Evolutionary conservation across 1,140 invertebrate species (phyloP), one percentile per base, ranked within the genome.

Genomic region (Solenopsis invicta): DNA sequence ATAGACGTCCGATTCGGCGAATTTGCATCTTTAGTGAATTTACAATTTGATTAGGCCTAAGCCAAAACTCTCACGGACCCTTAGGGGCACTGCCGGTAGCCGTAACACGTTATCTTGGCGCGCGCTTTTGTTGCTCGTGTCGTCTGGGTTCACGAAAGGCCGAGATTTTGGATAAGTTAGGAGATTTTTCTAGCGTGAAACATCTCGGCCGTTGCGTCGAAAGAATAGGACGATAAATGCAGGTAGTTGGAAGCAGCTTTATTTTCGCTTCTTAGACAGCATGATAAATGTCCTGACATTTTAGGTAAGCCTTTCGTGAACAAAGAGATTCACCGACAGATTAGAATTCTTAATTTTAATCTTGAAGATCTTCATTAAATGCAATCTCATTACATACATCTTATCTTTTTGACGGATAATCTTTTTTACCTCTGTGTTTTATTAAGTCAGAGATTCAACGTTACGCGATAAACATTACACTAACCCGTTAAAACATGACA

Each of bases 21-120:
- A 92, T 92, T 92, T 92, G 90, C 91, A 92, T 92, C 92, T 90
- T 92, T 92, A 91, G 89, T 90, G 88, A 92, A 92, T 92, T 92
- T 92, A 92, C 91, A 92, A 92, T 92, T 92, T 92, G 91, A 92
- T 92, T 92, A 92, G 91, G 81, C 66, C 75, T 54, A 72, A 45
- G 34, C 18, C 54, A 24, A 24, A 8, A 8, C 12, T 8, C 41
- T 72, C 6, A n/a, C 45, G 45, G 21, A 50, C 50, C 62, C 56
- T 86, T 67, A n/a, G 16, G 66, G 21, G 16, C 69, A 4, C n/a
- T 9, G 54, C 16, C 16, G 34, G 41, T 37, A 29, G 41, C 18
- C 16, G 41, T 24, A 24, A 4, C 54, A 4, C 54, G 12, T 89
- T 90, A 90, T 90, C 88, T 89, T 48, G 76, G 64, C 62, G 16